Conservation (phyloP, 2,113 vertebrate genomes). For the Psephotus haematonotus region DNA sequence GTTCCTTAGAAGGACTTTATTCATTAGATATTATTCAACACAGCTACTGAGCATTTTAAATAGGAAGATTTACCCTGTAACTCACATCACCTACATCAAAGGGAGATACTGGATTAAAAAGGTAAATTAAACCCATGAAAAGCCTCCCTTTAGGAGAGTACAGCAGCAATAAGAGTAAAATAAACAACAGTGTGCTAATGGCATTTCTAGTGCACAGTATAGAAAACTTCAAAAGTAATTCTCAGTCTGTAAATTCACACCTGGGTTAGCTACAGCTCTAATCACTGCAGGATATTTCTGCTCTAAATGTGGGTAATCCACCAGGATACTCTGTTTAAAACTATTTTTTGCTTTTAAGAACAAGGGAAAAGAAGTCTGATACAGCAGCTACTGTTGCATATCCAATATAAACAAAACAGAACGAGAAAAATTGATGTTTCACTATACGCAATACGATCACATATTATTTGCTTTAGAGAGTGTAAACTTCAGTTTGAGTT, state of each 20-base stretch:
- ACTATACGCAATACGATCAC: neutral
- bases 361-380: neutral
- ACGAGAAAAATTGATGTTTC: neutral
- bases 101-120: neutral
- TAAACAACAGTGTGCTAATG: neutral
- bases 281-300: neutral
- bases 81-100: conserved; percentile 51
- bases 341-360: neutral
- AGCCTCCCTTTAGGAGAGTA: neutral
- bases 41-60: neutral
- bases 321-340: neutral
- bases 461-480: neutral
- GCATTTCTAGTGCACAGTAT: neutral
- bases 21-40: neutral
- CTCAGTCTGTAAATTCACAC: neutral
- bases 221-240: neutral
- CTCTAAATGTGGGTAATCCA: neutral
- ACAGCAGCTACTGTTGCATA: neutral
- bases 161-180: neutral
- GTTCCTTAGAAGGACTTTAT: neutral
- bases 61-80: neutral
- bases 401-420: neutral
- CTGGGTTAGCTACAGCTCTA: neutral
- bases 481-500: neutral
- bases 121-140: neutral